phyloP scores from a whole-genome alignment of 2,888 invertebrate species.

The Melanophora roralis region DNA sequence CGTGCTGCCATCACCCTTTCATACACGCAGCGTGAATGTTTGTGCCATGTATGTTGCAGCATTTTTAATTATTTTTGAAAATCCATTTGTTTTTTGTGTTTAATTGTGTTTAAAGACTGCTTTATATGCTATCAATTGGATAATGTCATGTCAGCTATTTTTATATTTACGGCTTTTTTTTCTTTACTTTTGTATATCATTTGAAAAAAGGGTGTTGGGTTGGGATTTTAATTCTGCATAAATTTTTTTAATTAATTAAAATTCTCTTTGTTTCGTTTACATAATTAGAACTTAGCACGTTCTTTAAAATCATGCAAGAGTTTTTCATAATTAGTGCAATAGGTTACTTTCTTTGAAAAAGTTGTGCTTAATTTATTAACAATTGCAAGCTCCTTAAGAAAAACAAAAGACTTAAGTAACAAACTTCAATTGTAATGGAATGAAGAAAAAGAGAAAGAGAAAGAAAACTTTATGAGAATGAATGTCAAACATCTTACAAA shows the following conservation, averaged over 20 bases:
- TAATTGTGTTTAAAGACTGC: constrained; percentile 18
- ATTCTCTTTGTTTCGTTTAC: constrained; percentile 17
- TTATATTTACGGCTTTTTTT: not conserved
- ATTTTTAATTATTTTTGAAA: constrained; percentile 43
- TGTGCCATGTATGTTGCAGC: constrained; percentile 36
- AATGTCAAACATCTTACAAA: no score
- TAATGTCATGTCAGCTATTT: constrained; percentile 40
- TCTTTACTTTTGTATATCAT: not conserved
- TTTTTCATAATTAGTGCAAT: constrained; percentile 41
- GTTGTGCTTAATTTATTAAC: no score
- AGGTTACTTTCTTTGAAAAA: constrained; percentile 43
- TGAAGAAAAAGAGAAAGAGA: no score
- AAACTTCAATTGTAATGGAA: not conserved
- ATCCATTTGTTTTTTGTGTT: constrained; percentile 26
- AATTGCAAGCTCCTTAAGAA: no score
- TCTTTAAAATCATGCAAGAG: constrained; percentile 41
- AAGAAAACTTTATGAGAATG: no score
- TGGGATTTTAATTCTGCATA: not conserved
- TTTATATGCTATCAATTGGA: constrained; percentile 38
- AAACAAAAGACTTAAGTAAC: constrained; percentile 39
- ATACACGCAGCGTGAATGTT: constrained; percentile 27
- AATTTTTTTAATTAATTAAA: constrained; percentile 24
- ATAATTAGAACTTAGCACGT: constrained; percentile 42
- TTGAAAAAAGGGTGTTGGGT: not conserved
- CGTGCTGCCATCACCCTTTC: constrained; percentile 38